These are phyloP conservation scores for Chalcis sispes DNA, from an alignment of 2,888 invertebrate species.

Conservation along the genomic window DNA sequence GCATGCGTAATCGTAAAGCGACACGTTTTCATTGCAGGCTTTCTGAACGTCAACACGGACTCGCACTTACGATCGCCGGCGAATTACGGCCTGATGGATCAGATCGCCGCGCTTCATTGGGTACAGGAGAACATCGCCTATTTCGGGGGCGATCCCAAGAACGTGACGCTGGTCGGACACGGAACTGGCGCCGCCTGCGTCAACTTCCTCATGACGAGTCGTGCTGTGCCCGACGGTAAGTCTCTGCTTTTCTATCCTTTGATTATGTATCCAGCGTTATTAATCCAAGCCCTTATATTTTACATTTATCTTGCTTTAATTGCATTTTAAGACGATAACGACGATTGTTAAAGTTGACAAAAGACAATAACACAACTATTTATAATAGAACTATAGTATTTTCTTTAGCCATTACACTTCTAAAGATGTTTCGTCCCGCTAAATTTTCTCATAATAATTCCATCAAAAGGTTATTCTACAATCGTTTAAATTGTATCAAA, in stretches of 20 bases:
- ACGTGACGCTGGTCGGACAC: slow-evolving; percentile 96
- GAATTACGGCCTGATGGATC: slow-evolving; percentile 99
- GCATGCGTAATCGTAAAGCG: not conserved
- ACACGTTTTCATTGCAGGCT: slow-evolving; percentile 80
- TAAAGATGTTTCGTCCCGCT: no score
- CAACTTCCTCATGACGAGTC: slow-evolving; percentile 94
- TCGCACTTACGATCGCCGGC: slow-evolving; percentile 90
- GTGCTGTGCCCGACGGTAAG: slow-evolving; percentile 94
- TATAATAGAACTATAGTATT: no score
- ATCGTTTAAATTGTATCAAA: no score
- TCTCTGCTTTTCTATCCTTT: slow-evolving; percentile 25
- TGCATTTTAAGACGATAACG: no score
- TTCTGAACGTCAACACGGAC: slow-evolving; percentile 92
- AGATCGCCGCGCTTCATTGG: slow-evolving; percentile 97
- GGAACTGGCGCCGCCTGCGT: slow-evolving; percentile 97
- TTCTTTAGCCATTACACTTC: no score
- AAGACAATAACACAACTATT: no score
- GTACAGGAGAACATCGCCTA: slow-evolving; percentile 95
- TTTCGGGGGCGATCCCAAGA: slow-evolving; percentile 95
- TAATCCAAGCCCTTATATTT: no score
- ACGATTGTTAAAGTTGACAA: no score
- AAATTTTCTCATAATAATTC: no score
- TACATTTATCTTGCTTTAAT: no score
- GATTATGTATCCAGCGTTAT: no score
- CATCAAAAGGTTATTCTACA: no score